These are phyloP conservation scores for Chaenodraco wilsoni DNA, from an alignment of 2,797 vertebrate species.

Conservation along the genomic window DNA sequence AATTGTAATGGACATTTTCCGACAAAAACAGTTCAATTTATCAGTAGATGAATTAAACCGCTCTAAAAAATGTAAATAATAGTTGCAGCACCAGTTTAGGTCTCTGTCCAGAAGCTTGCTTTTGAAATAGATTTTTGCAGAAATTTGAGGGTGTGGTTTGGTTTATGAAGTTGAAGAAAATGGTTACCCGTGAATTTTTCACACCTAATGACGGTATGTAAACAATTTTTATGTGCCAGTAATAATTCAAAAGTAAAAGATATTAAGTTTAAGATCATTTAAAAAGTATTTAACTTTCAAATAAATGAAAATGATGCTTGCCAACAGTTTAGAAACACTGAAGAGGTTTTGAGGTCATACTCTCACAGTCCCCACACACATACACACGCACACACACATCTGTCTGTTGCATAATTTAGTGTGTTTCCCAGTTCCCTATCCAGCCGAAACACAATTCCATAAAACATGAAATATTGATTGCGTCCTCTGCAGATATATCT, in stretches of 20 bases:
- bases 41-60: background rate
- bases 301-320: background rate
- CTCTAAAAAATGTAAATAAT: background rate
- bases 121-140: too few relatives aligned
- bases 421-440: slow-evolving; percentile 80
- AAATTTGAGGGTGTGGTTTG: too few relatives aligned
- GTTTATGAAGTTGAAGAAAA: too few relatives aligned
- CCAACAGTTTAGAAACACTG: slow-evolving; percentile 2
- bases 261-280: background rate
- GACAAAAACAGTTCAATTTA: background rate
- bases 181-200: too few relatives aligned
- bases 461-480: slow-evolving; percentile 78
- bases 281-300: background rate
- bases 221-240: background rate
- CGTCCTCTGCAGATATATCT: slow-evolving; percentile 62
- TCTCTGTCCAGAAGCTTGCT: background rate
- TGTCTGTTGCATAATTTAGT: slow-evolving; percentile 84
- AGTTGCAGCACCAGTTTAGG: background rate
- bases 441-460: slow-evolving; percentile 79
- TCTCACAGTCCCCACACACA: background rate
- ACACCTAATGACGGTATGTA: background rate
- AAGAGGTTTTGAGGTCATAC: slow-evolving; percentile 11
- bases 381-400: too few relatives aligned
- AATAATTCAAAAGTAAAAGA: background rate
- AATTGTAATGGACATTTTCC: background rate